phyloP scores from a whole-genome alignment of 2,113 vertebrate species.

The Labeo rohita region DNA sequence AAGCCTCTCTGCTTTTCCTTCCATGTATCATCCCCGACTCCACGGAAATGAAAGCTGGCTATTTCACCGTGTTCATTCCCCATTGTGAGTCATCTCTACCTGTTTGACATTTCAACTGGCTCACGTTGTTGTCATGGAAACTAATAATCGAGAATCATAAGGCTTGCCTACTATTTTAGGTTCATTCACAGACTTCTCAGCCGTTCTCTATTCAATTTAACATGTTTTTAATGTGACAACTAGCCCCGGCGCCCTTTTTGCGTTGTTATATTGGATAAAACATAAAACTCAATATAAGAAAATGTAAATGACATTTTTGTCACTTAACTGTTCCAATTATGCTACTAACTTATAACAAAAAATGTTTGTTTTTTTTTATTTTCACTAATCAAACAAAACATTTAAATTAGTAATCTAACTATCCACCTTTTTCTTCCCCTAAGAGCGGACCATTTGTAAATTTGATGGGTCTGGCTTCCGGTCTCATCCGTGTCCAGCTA shows the following conservation, averaged over 20 bases:
- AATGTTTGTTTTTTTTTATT: too few species aligned
- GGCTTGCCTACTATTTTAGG: not conserved
- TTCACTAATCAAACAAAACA: not conserved
- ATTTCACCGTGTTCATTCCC: not conserved
- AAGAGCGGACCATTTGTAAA: too few species aligned
- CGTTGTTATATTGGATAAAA: not conserved
- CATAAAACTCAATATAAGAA: not conserved
- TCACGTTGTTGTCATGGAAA: conserved; percentile 28
- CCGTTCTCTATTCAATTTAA: not conserved
- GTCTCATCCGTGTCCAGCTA: too few species aligned
- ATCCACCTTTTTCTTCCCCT: too few species aligned
- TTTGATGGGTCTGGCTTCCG: too few species aligned
- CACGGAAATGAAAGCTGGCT: not conserved
- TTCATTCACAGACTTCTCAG: not conserved
- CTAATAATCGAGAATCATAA: not conserved
- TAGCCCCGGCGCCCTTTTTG: not conserved
- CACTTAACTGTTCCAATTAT: not conserved
- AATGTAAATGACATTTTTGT: not conserved
- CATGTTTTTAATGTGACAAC: not conserved
- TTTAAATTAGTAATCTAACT: not conserved
- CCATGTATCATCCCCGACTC: not conserved
- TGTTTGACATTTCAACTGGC: not conserved
- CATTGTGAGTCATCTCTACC: conserved; percentile 21
- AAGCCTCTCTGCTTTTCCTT: not conserved
- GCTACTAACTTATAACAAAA: not conserved